These are phyloP conservation scores for Orbicella faveolata DNA, from an alignment of 64 coral and sea anemone genomes.

Conservation along the genomic window DNA sequence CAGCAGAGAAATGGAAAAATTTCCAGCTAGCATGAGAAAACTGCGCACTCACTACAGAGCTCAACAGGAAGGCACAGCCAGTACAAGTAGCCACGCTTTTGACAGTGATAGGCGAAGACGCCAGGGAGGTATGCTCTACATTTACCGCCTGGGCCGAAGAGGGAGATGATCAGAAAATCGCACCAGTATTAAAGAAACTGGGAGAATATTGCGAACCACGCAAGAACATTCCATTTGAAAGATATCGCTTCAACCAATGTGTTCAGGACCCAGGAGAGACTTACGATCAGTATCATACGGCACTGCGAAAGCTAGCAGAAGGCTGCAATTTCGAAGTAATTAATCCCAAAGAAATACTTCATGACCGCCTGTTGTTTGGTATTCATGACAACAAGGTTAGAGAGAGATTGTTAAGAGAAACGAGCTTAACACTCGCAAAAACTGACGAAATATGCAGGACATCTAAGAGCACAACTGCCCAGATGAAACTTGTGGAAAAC, in stretches of 20 bases:
- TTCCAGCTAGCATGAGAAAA: neutral
- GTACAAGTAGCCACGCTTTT: too few relatives aligned
- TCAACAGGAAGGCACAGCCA: too few relatives aligned
- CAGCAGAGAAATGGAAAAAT: slow-evolving; percentile 60
- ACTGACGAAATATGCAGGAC: slow-evolving; percentile 38
- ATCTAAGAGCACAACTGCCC: slow-evolving; percentile 24
- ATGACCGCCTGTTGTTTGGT: slow-evolving; percentile 18
- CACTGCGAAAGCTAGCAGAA: slow-evolving; percentile 5
- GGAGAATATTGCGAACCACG: too few relatives aligned
- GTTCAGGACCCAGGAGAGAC: slow-evolving; percentile 13
- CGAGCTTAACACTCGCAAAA: too few relatives aligned
- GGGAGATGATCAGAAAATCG: too few relatives aligned
- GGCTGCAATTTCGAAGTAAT: slow-evolving; percentile 24
- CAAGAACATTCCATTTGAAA: neutral
- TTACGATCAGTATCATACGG: slow-evolving; percentile 41
- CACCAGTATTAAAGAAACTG: too few relatives aligned
- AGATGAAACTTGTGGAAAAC: slow-evolving; percentile 35
- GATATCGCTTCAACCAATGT: neutral
- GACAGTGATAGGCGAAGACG: too few relatives aligned
- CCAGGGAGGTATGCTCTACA: too few relatives aligned
- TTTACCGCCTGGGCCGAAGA: too few relatives aligned
- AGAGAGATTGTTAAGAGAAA: neutral
- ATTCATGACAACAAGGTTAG: neutral
- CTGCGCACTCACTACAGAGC: neutral
- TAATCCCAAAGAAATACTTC: slow-evolving; percentile 1